Evolutionary conservation across 2,888 invertebrate genomes (phyloP), one percentile per base, ranked within the genome.

Genomic region (Thumatha senex): DNA sequence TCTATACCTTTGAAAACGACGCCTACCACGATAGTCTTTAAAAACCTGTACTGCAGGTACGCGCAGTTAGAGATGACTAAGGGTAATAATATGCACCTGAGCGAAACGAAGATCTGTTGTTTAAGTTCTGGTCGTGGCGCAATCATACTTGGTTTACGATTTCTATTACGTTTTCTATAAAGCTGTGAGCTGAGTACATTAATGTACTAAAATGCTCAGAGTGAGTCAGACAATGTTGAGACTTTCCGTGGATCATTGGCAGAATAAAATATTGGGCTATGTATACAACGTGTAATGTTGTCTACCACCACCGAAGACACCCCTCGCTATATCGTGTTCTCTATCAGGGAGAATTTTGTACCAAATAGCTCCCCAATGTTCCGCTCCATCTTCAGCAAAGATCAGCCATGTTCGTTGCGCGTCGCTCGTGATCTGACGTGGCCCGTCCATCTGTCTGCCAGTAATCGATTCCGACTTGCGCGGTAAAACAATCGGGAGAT

Each of bases 401-500:
- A 68, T 66, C 66, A 57, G 48, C 44, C 24, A 49, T 46, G 54
- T 48, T 43, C 65, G 56, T 35, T 51, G 47, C 45, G 24, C 43
- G 39, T 50, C 65, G 68, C 38, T 61, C 68, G 54, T 61, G 65
- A 57, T 57, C 69, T n/a, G n/a, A n/a, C n/a, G n/a, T 5, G 3
- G 18, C 57, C 58, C 53, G 53, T 64, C 55, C 53, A 52, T 51
- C 51, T 50, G 53, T 61, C 54, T 48, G 54, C 52, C 34, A 18
- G 58, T 68, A 67, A 68, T 68, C 64, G 64, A 68, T 68, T 67
- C 70, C 54, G 67, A 67, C 67, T 63, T 53, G 67, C 58, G 58
- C 61, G 58, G 55, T 68, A 54, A 67, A 70, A 70, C 70, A 69
- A 64, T 69, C 57, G 64, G 48, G 48, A 58, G 59, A 67, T 64